These are phyloP conservation scores for Ostrea edulis DNA, from an alignment of 1,140 invertebrate species.

Conservation along the genomic window DNA sequence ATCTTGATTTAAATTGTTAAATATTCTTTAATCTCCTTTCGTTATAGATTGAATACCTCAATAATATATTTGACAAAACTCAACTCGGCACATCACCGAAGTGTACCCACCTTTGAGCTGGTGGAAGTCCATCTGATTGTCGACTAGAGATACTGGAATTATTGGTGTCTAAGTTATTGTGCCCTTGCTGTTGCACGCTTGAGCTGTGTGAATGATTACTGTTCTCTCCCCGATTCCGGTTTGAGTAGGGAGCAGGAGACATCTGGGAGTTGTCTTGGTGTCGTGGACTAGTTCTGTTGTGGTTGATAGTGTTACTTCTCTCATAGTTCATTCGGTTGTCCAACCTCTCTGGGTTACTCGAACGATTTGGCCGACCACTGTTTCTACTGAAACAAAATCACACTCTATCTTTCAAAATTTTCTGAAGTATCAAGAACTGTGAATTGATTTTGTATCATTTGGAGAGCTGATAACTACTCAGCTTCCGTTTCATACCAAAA, in stretches of 20 bases:
- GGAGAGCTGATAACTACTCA: neutral
- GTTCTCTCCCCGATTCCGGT: constrained; percentile 49
- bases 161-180: constrained; percentile 34
- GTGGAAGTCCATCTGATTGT: constrained; percentile 40
- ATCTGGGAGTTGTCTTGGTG: constrained; percentile 50
- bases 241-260: constrained; percentile 52
- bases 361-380: constrained; percentile 52
- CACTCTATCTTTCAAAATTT: neutral
- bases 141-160: constrained; percentile 41
- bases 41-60: too few species aligned
- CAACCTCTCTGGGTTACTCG: constrained; percentile 54
- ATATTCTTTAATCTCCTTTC: too few species aligned
- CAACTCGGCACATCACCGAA: neutral
- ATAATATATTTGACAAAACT: too few species aligned
- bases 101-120: constrained; percentile 32
- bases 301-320: constrained; percentile 47
- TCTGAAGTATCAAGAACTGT: neutral
- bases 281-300: constrained; percentile 59
- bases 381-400: neutral
- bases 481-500: neutral
- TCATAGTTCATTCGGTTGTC: constrained; percentile 61
- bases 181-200: constrained; percentile 12
- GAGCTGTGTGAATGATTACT: constrained; percentile 42
- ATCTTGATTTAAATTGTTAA: too few species aligned
- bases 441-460: neutral